A percentile compares a stretch with the other conserved stretches of the same genome.
Conservation (phyloP, 2,797 vertebrate species). For the Ambastaia sidthimunki region DNA sequence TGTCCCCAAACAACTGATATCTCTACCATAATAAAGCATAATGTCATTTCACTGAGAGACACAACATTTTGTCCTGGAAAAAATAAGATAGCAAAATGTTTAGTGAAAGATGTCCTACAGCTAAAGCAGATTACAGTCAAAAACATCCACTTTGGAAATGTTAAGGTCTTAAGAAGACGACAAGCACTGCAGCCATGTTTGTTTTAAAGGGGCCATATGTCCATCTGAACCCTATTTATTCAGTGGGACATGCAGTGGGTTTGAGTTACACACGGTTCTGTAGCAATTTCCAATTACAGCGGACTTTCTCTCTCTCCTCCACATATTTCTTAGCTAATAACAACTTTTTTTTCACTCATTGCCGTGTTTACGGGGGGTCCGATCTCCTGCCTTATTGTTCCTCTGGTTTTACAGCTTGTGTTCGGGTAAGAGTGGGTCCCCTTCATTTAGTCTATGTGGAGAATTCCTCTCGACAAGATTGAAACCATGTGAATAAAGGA, state of each 20-base stretch:
- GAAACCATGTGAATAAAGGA: slow-evolving; percentile 86
- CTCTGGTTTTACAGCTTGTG: slow-evolving; percentile 33
- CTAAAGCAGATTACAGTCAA: background rate
- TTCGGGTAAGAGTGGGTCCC: slow-evolving; percentile 66
- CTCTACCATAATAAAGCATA: background rate
- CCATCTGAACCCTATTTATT: slow-evolving; percentile 90
- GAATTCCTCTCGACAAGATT: slow-evolving; percentile 81
- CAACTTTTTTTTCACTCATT: slow-evolving; percentile 75
- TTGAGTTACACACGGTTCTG: slow-evolving; percentile 89
- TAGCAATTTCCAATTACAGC: slow-evolving; percentile 85
- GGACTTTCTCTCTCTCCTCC: slow-evolving; percentile 81
- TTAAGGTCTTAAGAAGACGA: slow-evolving; percentile 53
- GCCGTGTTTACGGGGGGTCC: slow-evolving; percentile 34
- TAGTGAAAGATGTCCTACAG: background rate
- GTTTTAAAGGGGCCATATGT: slow-evolving; percentile 73
- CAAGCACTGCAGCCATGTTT: slow-evolving; percentile 16
- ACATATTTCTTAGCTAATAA: slow-evolving; percentile 57
- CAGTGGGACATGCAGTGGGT: slow-evolving; percentile 77
- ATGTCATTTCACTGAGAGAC: background rate
- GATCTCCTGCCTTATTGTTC: slow-evolving; percentile 27
- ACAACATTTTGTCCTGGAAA: no score
- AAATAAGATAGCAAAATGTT: background rate
- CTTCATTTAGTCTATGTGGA: slow-evolving; percentile 76
- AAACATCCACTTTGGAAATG: slow-evolving; percentile 62
- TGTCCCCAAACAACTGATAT: background rate